Evolutionary conservation across 2,797 vertebrate species (phyloP).

Genomic region (Taenioides sp.): DNA sequence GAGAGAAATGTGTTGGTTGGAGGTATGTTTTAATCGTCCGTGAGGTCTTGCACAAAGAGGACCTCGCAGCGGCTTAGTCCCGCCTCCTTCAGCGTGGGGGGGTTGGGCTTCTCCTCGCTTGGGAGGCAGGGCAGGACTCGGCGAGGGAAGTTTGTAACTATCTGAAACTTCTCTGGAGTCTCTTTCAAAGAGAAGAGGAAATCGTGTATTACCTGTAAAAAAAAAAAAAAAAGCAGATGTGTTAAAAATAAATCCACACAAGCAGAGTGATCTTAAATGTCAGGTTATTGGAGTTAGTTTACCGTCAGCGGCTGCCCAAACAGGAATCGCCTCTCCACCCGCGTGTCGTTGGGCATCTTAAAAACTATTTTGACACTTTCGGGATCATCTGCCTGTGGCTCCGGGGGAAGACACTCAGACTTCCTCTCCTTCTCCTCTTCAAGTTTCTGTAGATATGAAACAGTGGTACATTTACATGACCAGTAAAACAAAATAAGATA

Average conservation of each 20-base stretch:
- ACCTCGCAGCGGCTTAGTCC: constrained; percentile 98
- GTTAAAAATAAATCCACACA: background rate
- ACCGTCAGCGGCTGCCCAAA: constrained; percentile 94
- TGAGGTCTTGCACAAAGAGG: constrained; percentile 99
- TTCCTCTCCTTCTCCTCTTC: constrained; percentile 97
- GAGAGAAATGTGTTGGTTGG: constrained; percentile 63
- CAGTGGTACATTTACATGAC: background rate
- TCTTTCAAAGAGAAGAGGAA: constrained; percentile 99
- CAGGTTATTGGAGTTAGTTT: constrained; percentile 13
- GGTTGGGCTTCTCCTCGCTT: constrained; percentile 90
- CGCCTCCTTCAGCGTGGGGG: constrained; percentile 94
- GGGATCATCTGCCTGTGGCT: constrained; percentile 90
- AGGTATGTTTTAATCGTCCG: constrained; percentile 91
- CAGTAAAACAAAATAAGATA: too few relatives aligned
- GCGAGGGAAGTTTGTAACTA: constrained; percentile 96
- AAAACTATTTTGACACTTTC: constrained; percentile 98
- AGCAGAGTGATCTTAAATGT: background rate
- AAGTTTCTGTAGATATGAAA: constrained; percentile 80
- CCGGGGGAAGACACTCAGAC: constrained; percentile 92
- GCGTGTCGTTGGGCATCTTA: constrained; percentile 95
- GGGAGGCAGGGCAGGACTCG: constrained; percentile 95
- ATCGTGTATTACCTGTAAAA: constrained; percentile 92
- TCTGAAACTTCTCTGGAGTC: constrained; percentile 98
- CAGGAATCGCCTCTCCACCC: constrained; percentile 96
- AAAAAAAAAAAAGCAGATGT: constrained; percentile 10